Evolutionary conservation across 1,140 invertebrate genomes (phyloP), one percentile per base, ranked within the genome.

Genomic region (Yoshiicerus persimilis): DNA sequence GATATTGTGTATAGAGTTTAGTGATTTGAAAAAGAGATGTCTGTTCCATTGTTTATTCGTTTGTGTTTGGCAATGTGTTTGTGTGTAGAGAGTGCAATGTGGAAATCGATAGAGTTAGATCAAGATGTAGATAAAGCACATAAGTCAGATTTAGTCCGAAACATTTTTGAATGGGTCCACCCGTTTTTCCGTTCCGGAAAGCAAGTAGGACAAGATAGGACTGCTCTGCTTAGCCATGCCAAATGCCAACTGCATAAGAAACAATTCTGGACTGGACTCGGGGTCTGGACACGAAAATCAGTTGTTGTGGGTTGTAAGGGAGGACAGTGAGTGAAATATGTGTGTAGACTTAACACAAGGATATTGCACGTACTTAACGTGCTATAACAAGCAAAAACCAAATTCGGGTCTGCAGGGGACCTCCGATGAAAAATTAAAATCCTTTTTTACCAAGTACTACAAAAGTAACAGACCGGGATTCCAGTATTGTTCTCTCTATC

Each of bases 391-490:
- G 32, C 56, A 64, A 70, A 32, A 27, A 66, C 23, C 56, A 70
- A 70, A 86, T 56, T 41, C 9, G 34, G 32, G 13, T 66, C 85
- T 39, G 62, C 47, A 39, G 86, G 47, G 85, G 85, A 86, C 27
- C 47, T 64, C 25, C 30, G 62, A 86, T 64, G 86, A 87, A 87
- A 87, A 87, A 87, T 70, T 84, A 84, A 84, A 84, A 84, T 32
- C 6, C 23, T 47, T 56, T 84, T 84, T 41, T 84, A 23, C 8
- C 39, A 47, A 32, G 16, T 38, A 34, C 32, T 11, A n/a, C n/a
- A n/a, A n/a, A n/a, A n/a, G n/a, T n/a, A n/a, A n/a, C n/a, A n/a
- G n/a, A n/a, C n/a, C n/a, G n/a, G n/a, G n/a, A n/a, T n/a, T n/a
- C n/a, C n/a, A n/a, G n/a, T n/a, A n/a, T n/a, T n/a, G n/a, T n/a